These are phyloP conservation scores for Enteromius trimaculatus DNA, from an alignment of 2,797 vertebrate species.

Conservation along the genomic window DNA sequence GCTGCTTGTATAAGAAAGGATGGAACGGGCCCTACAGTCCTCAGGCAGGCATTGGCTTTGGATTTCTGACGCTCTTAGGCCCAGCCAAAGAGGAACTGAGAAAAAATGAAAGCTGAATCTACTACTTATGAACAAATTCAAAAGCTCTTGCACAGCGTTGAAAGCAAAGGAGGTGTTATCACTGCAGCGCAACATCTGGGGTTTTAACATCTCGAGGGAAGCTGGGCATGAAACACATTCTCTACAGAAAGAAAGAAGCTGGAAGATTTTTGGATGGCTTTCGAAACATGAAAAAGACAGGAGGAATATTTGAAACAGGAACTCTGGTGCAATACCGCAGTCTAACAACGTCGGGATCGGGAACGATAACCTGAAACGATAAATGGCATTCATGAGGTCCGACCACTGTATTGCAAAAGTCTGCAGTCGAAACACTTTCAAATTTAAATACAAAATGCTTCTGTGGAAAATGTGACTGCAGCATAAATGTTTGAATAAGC, in stretches of 20 bases:
- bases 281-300: slow-evolving; percentile 9
- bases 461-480: slow-evolving; percentile 35
- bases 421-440: slow-evolving; percentile 1
- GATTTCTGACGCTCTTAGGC: slow-evolving; percentile 11
- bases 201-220: slow-evolving; percentile 7
- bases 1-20: slow-evolving; percentile 59
- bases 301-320: not conserved
- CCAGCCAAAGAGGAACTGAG: not conserved
- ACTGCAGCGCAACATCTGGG: slow-evolving; percentile 18
- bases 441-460: slow-evolving; percentile 38
- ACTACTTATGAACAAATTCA: slow-evolving; percentile 14
- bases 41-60: slow-evolving; percentile 61
- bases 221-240: slow-evolving; percentile 12
- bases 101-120: slow-evolving; percentile 16
- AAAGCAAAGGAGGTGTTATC: slow-evolving; percentile 28
- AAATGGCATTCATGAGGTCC: slow-evolving; percentile 14
- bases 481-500: slow-evolving; percentile 49
- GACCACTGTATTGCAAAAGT: slow-evolving; percentile 18
- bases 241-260: slow-evolving; percentile 9
- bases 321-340: not conserved
- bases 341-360: not conserved
- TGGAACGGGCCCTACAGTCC: slow-evolving; percentile 62
- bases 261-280: not conserved
- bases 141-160: slow-evolving; percentile 15
- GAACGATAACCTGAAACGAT: slow-evolving; percentile 2